Evolutionary conservation across 1,140 invertebrate species (phyloP), one percentile per base, ranked within the genome.

Genomic region (Zaprionus ornatus): DNA sequence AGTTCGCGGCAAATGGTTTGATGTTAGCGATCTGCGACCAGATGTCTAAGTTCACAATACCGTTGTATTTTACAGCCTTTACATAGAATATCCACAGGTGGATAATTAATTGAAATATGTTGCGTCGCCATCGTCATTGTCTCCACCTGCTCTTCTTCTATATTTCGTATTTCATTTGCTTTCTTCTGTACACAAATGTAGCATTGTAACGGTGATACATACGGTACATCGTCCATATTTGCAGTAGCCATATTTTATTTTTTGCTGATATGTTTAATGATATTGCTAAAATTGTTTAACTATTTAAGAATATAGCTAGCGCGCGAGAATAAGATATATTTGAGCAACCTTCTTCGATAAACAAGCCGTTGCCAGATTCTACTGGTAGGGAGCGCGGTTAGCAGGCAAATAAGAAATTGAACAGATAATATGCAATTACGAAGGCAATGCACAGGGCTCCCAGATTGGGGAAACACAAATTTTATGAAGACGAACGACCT

Each of bases 21-120:
- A 40, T 80, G 80, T 32, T 56, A 19, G 21, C 54, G 65, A 65
- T 91, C 90, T 7, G 72, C 23, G 3, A 55, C 19, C 3, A 83
- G 62, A 71, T 91, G 90, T 7, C 50, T 12, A 1, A 66, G 10
- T 37, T 69, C 80, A 32, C 90, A 91, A 61, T 91, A 91, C 1
- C 55, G 56, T 56, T 90, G 72, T 54, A 91, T 17, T 21, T 83
- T 71, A 48, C 82, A 85, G 0, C 29, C 66, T 15, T 25, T 29
- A 50, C 82, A 85, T 7, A 80, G 7, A 3, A 84, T 45, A 17
- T 19, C 42, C 4, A 74, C 13, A 32, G 37, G 19, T 13, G 10
- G 21, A 65, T 13, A 32, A 3, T 32, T 32, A 10, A 32, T 32
- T 32, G 29, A 9, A 32, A 32, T 32, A 10, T 32, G 29, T 32